Evolutionary conservation across 1,140 invertebrate genomes (phyloP).

Genomic region (Eurosta solidaginis): DNA sequence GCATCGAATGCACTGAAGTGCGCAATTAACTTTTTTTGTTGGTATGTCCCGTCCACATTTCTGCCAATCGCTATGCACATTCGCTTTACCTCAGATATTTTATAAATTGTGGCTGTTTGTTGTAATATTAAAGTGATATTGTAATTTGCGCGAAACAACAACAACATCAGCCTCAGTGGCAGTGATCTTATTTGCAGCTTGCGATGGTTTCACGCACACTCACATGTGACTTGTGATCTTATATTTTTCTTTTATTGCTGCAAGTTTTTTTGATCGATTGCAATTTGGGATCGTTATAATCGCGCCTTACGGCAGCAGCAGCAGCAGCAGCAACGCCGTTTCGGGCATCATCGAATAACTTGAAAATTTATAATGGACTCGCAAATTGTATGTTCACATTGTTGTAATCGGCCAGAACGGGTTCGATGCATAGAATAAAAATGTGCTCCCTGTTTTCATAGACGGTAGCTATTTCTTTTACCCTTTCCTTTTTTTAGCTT

Average conservation of each 20-base stretch:
- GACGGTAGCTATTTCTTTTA: background rate
- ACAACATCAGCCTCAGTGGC: background rate
- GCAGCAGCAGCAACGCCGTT: background rate
- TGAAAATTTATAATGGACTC: constrained; percentile 1
- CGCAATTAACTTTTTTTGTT: constrained; percentile 24
- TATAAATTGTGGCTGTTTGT: background rate
- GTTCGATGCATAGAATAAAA: background rate
- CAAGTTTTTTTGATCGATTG: constrained; percentile 27
- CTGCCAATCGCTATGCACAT: too few relatives aligned
- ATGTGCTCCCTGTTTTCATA: background rate
- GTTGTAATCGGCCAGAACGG: background rate
- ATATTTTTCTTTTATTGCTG: background rate
- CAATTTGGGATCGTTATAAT: background rate
- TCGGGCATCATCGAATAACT: background rate
- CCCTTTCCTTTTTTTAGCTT: background rate
- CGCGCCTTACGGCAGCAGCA: background rate
- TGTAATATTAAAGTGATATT: background rate
- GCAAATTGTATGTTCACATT: background rate
- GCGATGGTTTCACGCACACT: background rate
- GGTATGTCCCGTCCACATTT: background rate
- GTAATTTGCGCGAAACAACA: constrained; percentile 6
- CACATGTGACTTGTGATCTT: background rate
- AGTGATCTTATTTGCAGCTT: background rate
- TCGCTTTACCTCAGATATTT: too few relatives aligned
- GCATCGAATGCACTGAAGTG: constrained; percentile 11